Evolutionary conservation across 2,797 vertebrate genomes (phyloP).

Genomic region (Luscinia luscinia): DNA sequence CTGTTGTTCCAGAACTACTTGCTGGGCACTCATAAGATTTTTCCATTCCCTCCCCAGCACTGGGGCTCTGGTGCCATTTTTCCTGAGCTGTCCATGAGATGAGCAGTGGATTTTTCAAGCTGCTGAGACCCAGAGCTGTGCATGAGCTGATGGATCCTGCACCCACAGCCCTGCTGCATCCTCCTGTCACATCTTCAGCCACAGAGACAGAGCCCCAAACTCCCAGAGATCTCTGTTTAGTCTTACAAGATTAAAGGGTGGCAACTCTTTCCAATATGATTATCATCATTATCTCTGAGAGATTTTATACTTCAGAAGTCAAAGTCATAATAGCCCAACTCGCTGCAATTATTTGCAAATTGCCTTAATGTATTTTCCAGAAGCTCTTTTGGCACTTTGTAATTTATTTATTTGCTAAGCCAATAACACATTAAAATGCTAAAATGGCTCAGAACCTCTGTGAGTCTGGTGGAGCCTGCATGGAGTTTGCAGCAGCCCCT

Average conservation of each 20-base stretch:
- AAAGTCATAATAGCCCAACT: constrained; percentile 56
- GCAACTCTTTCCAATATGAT: constrained; percentile 66
- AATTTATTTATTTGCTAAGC: constrained; percentile 69
- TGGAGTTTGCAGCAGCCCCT: neutral
- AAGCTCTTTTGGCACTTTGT: constrained; percentile 42
- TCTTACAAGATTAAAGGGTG: constrained; percentile 69
- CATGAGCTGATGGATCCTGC: neutral
- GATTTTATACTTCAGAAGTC: constrained; percentile 69
- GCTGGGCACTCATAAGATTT: too few relatives aligned
- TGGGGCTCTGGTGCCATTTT: neutral
- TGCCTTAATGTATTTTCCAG: constrained; percentile 67
- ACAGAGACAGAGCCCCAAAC: neutral
- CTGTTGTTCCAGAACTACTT: too few relatives aligned
- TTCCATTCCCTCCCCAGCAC: too few relatives aligned
- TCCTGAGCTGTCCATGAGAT: neutral
- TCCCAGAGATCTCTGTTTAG: constrained; percentile 51
- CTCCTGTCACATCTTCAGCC: constrained; percentile 42
- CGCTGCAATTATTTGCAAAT: constrained; percentile 69
- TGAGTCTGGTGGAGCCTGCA: neutral
- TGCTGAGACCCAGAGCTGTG: too few relatives aligned
- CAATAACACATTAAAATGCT: constrained; percentile 1
- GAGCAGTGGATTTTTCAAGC: neutral
- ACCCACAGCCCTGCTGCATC: neutral
- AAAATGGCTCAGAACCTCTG: neutral
- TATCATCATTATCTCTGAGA: constrained; percentile 67